Evolutionary conservation across 2,797 vertebrate genomes (phyloP), one percentile per base, ranked within the genome.

Genomic region (Malurus splendens): DNA sequence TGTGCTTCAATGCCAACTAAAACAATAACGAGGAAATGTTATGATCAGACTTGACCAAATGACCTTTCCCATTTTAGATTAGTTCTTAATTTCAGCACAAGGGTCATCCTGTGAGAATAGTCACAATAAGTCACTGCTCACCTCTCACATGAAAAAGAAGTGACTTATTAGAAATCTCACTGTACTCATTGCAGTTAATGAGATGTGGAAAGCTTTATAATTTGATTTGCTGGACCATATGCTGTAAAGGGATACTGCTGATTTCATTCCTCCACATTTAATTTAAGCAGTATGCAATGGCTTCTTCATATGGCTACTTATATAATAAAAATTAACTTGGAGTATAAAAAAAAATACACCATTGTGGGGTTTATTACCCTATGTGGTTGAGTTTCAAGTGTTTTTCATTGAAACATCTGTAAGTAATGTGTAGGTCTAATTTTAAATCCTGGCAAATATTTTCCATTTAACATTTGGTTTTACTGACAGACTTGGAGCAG

Each of bases 381-480:
- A 95, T 98, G 98, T 98, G 98, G 98, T 98, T 98, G 98, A 97
- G 97, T 96, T 97, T 97, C 96, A 96, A 97, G 96, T 96, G 95
- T 94, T 96, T 97, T 97, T 97, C 97, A 97, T 97, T 96, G 97
- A 96, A 98, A 99, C 99, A 99, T 99, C 98, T 99, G 98, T 98
- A 98, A 98, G 97, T 97, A 97, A 97, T 97, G 96, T 97, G 96
- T 95, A 94, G 95, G 96, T 97, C 97, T 97, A 97, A 97, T 97
- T 97, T 98, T 97, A 97, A 97, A 98, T 97, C 97, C 96, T 95
- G 96, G 96, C 97, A 97, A 97, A 97, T 97, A 97, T 97, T 97
- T 98, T 97, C 97, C 97, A 94, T 97, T 97, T 97, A 97, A 97
- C 97, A 96, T 97, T 97, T 94, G 96, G 93, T 96, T 96, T 96